phyloP scores from a whole-genome alignment of 1,140 invertebrate genomes.

The Aphelenchoides avenae region DNA sequence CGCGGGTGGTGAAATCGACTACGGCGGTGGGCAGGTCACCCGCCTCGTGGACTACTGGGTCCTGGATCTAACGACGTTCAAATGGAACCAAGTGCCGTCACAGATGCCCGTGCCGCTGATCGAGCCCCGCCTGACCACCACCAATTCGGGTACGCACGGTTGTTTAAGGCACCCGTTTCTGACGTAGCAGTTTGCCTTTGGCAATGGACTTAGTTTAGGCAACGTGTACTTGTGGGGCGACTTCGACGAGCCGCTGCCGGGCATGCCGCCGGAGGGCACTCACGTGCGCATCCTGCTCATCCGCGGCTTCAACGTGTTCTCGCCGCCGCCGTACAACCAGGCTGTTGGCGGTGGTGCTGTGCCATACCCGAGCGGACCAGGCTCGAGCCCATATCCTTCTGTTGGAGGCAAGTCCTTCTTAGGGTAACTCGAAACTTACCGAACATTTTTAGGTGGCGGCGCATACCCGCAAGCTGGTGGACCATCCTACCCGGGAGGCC shows the following conservation, averaged over 20 bases:
- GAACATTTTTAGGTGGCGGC: too few species aligned
- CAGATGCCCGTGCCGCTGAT: constrained; percentile 57
- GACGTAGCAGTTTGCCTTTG: constrained; percentile 6
- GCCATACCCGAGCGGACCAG: too few species aligned
- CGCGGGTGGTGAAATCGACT: constrained; percentile 57
- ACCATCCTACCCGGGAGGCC: too few species aligned
- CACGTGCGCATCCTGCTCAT: constrained; percentile 55
- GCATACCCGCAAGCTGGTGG: too few species aligned
- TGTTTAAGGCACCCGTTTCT: not conserved
- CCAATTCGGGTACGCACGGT: constrained; percentile 45
- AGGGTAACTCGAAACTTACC: too few species aligned
- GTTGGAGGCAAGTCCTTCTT: too few species aligned
- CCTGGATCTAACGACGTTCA: constrained; percentile 50
- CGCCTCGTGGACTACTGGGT: constrained; percentile 57
- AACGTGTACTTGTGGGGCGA: constrained; percentile 59
- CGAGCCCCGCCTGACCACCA: constrained; percentile 54
- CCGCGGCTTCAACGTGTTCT: constrained; percentile 26
- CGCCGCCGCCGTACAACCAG: constrained; percentile 36
- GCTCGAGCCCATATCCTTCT: too few species aligned
- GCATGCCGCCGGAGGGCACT: constrained; percentile 54
- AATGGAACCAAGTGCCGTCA: constrained; percentile 55
- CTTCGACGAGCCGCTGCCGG: constrained; percentile 56
- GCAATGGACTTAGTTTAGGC: constrained; percentile 42
- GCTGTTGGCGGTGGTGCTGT: too few species aligned
- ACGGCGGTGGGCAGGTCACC: constrained; percentile 42